A percentile compares a stretch with the other conserved stretches of the same genome.
Conservation (phyloP, 1,140 invertebrate species). For the Drosophila biarmipes region DNA sequence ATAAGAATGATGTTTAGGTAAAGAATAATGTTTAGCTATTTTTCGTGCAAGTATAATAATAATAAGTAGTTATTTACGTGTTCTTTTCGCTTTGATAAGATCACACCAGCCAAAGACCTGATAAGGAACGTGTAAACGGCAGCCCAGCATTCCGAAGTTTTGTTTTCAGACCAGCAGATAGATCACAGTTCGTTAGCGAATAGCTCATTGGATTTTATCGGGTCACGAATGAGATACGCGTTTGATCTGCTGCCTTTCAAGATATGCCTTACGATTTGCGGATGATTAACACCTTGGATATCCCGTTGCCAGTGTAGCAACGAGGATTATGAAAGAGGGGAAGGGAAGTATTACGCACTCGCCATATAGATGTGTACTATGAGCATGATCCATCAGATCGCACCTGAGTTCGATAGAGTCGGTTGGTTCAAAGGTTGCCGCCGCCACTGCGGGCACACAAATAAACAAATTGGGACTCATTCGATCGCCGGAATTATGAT, state of each 20-base stretch:
- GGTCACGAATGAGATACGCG: constrained; percentile 34
- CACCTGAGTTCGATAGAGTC: constrained; percentile 67
- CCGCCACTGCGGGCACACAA: constrained; percentile 40
- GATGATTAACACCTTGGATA: constrained; percentile 63
- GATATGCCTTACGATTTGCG: constrained; percentile 43
- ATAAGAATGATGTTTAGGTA: too few relatives aligned
- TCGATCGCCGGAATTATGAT: constrained; percentile 60
- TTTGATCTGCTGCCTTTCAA: constrained; percentile 55
- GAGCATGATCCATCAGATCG: constrained; percentile 48
- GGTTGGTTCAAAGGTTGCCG: constrained; percentile 59
- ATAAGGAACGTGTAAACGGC: constrained; percentile 32
- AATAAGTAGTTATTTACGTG: constrained; percentile 1
- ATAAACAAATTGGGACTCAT: constrained; percentile 61
- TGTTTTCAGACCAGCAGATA: constrained; percentile 20
- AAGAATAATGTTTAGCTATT: neutral
- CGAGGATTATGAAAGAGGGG: constrained; percentile 1
- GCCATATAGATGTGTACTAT: too few relatives aligned
- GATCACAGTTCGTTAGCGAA: constrained; percentile 49
- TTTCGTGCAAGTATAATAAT: neutral
- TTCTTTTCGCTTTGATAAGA: constrained; percentile 18
- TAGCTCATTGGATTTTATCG: constrained; percentile 62
- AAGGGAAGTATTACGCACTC: neutral
- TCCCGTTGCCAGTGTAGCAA: neutral
- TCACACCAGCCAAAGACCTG: constrained; percentile 20
- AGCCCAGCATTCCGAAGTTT: neutral